These are phyloP conservation scores for Capitella teleta DNA, from an alignment of 1,140 invertebrate species.

Conservation along the genomic window DNA sequence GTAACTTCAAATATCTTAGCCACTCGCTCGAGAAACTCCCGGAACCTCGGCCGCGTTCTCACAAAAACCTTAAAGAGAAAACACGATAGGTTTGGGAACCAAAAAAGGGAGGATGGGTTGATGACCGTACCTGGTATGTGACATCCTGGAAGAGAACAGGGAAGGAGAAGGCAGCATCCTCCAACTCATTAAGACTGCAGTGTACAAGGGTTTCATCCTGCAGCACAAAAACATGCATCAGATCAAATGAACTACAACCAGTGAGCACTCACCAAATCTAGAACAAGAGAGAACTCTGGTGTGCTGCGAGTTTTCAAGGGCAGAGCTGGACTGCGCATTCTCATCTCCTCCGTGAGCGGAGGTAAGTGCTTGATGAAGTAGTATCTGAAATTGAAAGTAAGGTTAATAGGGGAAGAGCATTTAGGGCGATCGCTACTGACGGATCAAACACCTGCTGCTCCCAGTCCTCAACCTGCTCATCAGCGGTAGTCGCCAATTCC, in stretches of 20 bases:
- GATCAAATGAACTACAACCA: not conserved
- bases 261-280: conserved; percentile 58
- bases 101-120: not conserved
- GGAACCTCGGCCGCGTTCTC: conserved; percentile 77
- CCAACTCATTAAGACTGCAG: conserved; percentile 81
- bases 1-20: conserved; percentile 89
- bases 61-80: conserved; percentile 62
- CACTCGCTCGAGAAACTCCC: conserved; percentile 82
- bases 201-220: conserved; percentile 93
- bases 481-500: conserved; percentile 7
- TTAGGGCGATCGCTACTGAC: conserved; percentile 16
- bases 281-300: conserved; percentile 83
- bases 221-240: conserved; percentile 16
- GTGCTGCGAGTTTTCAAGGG: conserved; percentile 85
- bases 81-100: not conserved
- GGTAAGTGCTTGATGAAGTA: conserved; percentile 85
- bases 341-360: conserved; percentile 73
- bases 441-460: conserved; percentile 65
- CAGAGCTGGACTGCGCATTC: conserved; percentile 73
- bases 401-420: not conserved
- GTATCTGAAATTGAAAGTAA: conserved; percentile 45
- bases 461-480: conserved; percentile 54
- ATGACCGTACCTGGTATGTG: conserved; percentile 55
- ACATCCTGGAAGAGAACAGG: conserved; percentile 87
- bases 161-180: conserved; percentile 85